These are phyloP conservation scores for Acanthoscelides obtectus DNA, from an alignment of 2,888 invertebrate genomes.

Conservation along the genomic window DNA sequence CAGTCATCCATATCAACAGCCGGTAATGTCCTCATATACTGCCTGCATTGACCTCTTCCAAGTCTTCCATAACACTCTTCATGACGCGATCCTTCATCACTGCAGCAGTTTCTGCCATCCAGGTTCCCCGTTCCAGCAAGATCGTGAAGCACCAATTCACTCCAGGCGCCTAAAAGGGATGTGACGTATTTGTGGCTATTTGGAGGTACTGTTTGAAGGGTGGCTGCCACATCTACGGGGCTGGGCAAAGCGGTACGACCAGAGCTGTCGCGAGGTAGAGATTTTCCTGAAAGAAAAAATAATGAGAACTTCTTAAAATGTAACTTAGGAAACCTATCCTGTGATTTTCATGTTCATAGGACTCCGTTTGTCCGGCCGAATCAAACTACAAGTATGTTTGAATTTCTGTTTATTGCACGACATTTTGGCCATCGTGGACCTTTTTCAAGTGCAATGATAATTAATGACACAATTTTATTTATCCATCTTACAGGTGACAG, in stretches of 20 bases:
- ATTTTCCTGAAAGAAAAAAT: conserved; percentile 44
- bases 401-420: too few species aligned
- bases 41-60: conserved; percentile 52
- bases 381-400: too few species aligned
- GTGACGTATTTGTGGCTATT: conserved; percentile 69
- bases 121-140: conserved; percentile 63
- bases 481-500: too few species aligned
- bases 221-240: conserved; percentile 55
- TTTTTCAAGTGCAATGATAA: too few species aligned
- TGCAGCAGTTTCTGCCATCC: conserved; percentile 50
- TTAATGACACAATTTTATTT: too few species aligned
- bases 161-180: conserved; percentile 75
- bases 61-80: conserved; percentile 54
- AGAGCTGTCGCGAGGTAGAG: conserved; percentile 50
- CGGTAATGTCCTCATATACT: conserved; percentile 69
- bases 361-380: too few species aligned
- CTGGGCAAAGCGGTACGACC: conserved; percentile 60
- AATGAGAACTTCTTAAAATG: too few species aligned
- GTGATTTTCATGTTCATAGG: too few species aligned
- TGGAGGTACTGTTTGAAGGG: conserved; percentile 54
- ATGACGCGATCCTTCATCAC: conserved; percentile 43
- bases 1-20: conserved; percentile 59
- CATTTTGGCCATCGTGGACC: too few species aligned
- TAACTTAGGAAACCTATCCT: too few species aligned
- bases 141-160: conserved; percentile 70